Evolutionary conservation across 2,797 vertebrate species (phyloP).

Genomic region (Choloepus didactylus): DNA sequence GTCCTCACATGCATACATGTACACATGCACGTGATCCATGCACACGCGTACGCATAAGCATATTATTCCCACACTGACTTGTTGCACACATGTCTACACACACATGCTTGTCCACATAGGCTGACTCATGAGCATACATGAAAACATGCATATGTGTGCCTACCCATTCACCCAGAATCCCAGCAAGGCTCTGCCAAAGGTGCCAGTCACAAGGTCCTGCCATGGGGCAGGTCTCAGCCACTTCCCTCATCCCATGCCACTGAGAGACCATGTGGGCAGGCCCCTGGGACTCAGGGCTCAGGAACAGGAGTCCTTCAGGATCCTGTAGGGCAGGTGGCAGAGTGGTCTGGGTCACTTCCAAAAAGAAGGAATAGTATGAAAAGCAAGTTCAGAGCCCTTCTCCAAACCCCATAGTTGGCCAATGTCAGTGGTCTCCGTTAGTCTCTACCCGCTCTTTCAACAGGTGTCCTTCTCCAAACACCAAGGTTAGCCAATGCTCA

Average conservation of each 20-base stretch:
- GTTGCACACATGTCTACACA: accelerated
- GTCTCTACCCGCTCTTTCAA: neutral
- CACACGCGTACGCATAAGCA: too few species aligned
- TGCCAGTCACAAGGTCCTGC: neutral
- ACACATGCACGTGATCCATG: neutral
- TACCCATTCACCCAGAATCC: neutral
- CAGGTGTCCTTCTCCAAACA: constrained; percentile 14
- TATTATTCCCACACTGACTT: neutral
- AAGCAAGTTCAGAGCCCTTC: constrained; percentile 18
- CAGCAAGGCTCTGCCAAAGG: neutral
- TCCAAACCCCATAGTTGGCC: neutral
- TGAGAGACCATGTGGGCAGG: neutral
- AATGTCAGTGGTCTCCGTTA: neutral
- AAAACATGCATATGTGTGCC: neutral
- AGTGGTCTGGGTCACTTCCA: constrained; percentile 52
- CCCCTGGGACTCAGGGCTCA: neutral
- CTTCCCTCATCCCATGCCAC: neutral
- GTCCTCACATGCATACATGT: neutral
- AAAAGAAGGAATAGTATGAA: neutral
- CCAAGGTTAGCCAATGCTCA: neutral
- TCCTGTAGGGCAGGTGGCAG: neutral
- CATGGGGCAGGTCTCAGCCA: neutral
- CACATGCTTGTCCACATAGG: neutral
- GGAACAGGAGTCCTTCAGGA: neutral
- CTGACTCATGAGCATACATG: neutral